Base-by-base conservation (phyloP, 2,888 invertebrate species). In the Chrysolina americana region DNA sequence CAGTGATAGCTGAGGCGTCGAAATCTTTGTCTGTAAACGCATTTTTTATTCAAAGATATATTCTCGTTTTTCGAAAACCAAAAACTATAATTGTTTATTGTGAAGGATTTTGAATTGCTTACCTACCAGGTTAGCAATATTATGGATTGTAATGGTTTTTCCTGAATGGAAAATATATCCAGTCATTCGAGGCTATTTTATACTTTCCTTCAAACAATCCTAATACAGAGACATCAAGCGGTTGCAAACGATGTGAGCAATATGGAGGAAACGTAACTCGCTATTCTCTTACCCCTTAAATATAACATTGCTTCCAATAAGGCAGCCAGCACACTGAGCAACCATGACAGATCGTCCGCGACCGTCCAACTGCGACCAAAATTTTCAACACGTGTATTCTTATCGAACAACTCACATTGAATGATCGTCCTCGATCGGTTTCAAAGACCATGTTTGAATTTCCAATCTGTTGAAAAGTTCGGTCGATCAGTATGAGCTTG, bases 21-120 rank as follows among this genome's bases (percentile, higher is more conserved):
- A 62, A 73, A 23, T 73, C 73, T 68, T 73, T 48, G 28, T 73
- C 68, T 41, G 41, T 69, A 73, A 68, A 73, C 21, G 63, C 53
- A 36, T 70, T 63, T 48, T 65, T 15, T 36, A 23, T 13, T 41
- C 59, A 63, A 21, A 41, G 63, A 44, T 41, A 72, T 73, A 74
- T 65, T n/a, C 56, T 62, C 70, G 15, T 50, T 28, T 50, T 50
- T 50, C 19, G 17, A 62, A 59, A 70, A 41, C 70, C 70, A 70
- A 44, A 56, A 59, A 47, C 19, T 44, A 70, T 70, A 48, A n/a
- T 70, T 70, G 64, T 70, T 65, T 36, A 65, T 63, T 47, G 70
- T 36, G 64, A 28, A 36, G 17, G 41, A 41, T 65, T 65, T 21
- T 41, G 19, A 65, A 65, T 44, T 41, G 44, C 65, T 15, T 65